Evolutionary conservation across 1,140 invertebrate species (phyloP).

Genomic region (Dinothrombium tinctorium): DNA sequence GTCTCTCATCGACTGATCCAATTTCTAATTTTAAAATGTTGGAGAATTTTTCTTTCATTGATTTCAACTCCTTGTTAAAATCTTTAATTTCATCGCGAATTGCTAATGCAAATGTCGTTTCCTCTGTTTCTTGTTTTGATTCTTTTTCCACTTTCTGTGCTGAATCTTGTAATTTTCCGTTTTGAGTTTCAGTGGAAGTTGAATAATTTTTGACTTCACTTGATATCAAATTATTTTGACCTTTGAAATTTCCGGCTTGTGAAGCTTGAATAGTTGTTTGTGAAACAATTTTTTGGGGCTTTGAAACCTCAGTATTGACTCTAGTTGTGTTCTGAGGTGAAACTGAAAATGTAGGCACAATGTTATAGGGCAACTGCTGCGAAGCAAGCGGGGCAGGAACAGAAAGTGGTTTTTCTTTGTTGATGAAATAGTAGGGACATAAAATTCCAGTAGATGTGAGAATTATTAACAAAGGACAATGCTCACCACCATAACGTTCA

Average conservation of each 20-base stretch:
- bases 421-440: constrained; percentile 3
- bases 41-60: neutral
- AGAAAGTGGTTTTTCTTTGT: neutral
- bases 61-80: neutral
- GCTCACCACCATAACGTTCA: constrained; percentile 1
- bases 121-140: too few relatives aligned
- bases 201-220: too few relatives aligned
- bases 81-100: constrained; percentile 4
- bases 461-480: constrained; percentile 2
- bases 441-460: constrained; percentile 5
- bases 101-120: neutral
- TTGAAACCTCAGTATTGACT: neutral
- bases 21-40: constrained; percentile 14
- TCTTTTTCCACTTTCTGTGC: neutral
- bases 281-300: neutral
- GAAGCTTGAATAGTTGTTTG: neutral
- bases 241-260: neutral
- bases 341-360: neutral
- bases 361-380: neutral
- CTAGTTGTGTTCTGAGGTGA: neutral
- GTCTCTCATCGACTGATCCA: constrained; percentile 27
- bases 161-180: neutral
- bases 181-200: neutral
- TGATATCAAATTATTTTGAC: too few relatives aligned
- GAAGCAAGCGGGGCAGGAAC: neutral